Percentiles rank a stretch among this genome's conserved stretches.
Evolutionary conservation across 2,797 vertebrate species (phyloP).

Genomic region (Falco berigora): DNA sequence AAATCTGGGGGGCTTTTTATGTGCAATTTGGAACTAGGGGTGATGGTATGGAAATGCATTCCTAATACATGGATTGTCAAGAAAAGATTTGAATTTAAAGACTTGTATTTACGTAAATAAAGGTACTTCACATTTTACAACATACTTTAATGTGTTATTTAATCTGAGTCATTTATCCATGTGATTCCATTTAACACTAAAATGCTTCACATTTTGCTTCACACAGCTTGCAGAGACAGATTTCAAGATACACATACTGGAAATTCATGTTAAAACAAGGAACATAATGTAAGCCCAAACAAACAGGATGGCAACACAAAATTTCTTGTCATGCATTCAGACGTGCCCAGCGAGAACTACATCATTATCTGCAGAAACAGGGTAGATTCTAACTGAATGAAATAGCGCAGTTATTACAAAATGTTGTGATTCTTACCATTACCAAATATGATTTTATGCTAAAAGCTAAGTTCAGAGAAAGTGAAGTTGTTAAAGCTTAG

Average conservation of each 20-base stretch:
- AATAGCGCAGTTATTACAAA: neutral
- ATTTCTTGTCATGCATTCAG: neutral
- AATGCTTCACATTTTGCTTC: neutral
- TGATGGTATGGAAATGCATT: neutral
- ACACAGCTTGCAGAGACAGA: neutral
- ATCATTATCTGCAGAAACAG: neutral
- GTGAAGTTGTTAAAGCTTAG: neutral
- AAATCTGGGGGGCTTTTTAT: neutral
- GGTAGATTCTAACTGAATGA: neutral
- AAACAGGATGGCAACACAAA: neutral
- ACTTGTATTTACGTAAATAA: neutral
- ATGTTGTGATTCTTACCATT: neutral
- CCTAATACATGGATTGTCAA: neutral
- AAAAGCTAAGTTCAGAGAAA: neutral
- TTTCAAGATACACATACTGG: neutral
- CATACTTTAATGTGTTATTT: neutral
- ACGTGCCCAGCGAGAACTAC: neutral
- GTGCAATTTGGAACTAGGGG: neutral
- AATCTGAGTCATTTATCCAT: neutral
- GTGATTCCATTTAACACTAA: neutral
- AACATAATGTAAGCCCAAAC: neutral
- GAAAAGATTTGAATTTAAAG: neutral
- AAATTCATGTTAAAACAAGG: neutral
- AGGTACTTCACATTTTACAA: neutral
- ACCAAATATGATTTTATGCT: neutral